These are phyloP conservation scores for Dromococcyx pavoninus DNA, from an alignment of 2,797 vertebrate species.

Conservation along the genomic window DNA sequence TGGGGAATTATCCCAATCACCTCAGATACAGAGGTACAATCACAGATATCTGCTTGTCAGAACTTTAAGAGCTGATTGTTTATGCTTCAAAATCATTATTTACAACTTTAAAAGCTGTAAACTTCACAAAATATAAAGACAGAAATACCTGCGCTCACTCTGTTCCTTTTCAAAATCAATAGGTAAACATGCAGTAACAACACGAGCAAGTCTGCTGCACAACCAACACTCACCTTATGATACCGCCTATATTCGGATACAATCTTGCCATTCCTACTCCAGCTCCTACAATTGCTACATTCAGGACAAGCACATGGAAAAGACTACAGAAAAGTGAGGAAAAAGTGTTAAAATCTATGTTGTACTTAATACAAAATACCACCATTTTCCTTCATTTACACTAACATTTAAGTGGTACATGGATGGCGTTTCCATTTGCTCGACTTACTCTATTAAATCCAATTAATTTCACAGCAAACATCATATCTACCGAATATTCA, in stretches of 20 bases:
- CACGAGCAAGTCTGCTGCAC: neutral
- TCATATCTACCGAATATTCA: neutral
- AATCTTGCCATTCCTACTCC: constrained; percentile 90
- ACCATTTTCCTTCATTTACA: neutral
- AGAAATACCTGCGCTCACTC: neutral
- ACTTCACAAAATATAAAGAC: neutral
- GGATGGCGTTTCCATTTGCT: neutral
- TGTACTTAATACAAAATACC: neutral
- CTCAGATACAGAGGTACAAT: neutral
- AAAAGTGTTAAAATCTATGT: constrained; percentile 7
- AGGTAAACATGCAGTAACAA: neutral
- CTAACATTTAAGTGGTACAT: neutral
- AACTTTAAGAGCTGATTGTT: neutral
- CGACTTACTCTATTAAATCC: neutral
- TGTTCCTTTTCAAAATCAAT: neutral
- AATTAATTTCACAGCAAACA: constrained; percentile 19
- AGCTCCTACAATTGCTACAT: constrained; percentile 83
- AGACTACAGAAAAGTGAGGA: constrained; percentile 73
- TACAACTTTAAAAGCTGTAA: neutral
- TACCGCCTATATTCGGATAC: constrained; percentile 95
- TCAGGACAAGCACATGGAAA: constrained; percentile 86
- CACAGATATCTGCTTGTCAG: neutral
- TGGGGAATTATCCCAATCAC: neutral
- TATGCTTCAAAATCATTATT: neutral
- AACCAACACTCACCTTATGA: constrained; percentile 85